Evolutionary conservation across 2,888 invertebrate genomes (phyloP).

Genomic region (Calliscelio sp.): DNA sequence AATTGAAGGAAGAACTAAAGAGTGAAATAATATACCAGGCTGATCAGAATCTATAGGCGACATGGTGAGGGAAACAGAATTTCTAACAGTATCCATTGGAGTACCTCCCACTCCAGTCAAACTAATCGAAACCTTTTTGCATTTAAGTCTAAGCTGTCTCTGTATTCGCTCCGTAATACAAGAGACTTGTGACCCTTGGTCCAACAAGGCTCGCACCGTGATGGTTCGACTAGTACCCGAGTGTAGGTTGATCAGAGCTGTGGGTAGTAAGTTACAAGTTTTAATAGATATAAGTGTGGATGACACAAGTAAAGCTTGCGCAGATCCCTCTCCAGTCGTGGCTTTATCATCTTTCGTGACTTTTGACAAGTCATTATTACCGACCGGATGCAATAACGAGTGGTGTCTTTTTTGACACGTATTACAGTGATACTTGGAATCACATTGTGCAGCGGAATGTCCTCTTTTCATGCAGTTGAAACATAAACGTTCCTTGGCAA

Average conservation of each 20-base stretch:
- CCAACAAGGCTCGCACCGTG: conserved; percentile 21
- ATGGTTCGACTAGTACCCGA: not conserved
- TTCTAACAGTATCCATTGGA: not conserved
- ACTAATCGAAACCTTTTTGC: conserved; percentile 2
- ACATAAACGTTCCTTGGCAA: not conserved
- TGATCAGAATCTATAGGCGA: not conserved
- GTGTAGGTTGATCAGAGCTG: conserved; percentile 2
- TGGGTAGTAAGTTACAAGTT: conserved; percentile 17
- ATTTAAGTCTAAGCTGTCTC: not conserved
- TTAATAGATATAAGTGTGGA: not conserved
- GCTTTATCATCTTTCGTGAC: not conserved
- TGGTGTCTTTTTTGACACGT: not conserved
- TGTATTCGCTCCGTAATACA: conserved; percentile 1
- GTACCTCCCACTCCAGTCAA: conserved; percentile 9
- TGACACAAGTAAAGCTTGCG: not conserved
- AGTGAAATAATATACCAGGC: not conserved
- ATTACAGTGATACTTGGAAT: not conserved
- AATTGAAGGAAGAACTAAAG: conserved; percentile 7
- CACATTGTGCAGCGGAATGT: not conserved
- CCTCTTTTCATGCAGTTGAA: conserved; percentile 9
- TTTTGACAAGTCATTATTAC: too few species aligned
- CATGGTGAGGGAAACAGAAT: not conserved
- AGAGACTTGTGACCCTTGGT: conserved; percentile 31
- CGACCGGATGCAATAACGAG: not conserved
- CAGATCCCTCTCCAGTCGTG: too few species aligned